Conservation (phyloP, 53 echinoderm and acorn worm species). For the Hippasteria phrygiana region DNA sequence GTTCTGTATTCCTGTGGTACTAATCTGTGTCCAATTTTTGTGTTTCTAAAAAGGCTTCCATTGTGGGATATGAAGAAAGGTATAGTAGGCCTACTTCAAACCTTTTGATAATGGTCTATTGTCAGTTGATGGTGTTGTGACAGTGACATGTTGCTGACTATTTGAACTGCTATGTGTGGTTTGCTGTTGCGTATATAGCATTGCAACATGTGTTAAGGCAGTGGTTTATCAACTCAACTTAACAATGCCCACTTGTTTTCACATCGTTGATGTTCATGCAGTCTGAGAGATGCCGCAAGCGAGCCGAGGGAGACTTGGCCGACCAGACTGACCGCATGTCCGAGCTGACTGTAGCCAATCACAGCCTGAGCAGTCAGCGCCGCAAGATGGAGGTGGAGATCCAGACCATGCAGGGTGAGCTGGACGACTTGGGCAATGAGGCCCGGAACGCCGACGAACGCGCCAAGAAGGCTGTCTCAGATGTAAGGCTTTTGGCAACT, state of each 20-base stretch:
- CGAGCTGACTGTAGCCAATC: conserved; percentile 82
- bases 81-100: neutral
- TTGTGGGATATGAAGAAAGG: neutral
- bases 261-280: neutral
- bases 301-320: conserved; percentile 82
- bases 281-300: conserved; percentile 84
- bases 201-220: no score
- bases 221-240: neutral
- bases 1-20: no score
- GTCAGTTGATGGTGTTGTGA: neutral
- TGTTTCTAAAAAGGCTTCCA: neutral
- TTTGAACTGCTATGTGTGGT: no score
- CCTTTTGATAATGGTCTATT: neutral
- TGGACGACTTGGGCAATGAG: conserved; percentile 91
- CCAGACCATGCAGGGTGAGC: conserved; percentile 77
- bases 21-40: neutral
- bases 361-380: conserved; percentile 89
- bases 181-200: no score
- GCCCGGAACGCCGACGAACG: conserved; percentile 95
- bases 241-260: neutral
- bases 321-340: conserved; percentile 89
- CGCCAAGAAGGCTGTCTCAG: conserved; percentile 97
- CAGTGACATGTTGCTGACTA: no score
- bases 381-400: conserved; percentile 96
- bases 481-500: conserved; percentile 90